Evolutionary conservation across 2,113 vertebrate genomes (phyloP).

Genomic region (Apteryx mantelli): DNA sequence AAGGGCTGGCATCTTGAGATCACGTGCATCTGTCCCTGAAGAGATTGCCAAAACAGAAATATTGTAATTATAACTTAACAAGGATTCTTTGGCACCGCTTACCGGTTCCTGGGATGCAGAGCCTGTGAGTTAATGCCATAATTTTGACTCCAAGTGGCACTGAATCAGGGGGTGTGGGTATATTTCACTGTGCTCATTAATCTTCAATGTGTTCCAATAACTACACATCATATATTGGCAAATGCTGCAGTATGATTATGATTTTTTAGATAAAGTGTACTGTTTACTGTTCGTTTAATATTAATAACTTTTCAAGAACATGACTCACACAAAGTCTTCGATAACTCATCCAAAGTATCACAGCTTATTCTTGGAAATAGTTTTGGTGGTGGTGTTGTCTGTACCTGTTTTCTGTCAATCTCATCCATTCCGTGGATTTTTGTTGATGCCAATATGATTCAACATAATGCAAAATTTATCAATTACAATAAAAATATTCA

Average conservation of each 20-base stretch:
- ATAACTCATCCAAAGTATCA: background rate
- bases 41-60: conserved; percentile 55
- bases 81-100: conserved; percentile 26
- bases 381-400: background rate
- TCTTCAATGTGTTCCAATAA: background rate
- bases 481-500: background rate
- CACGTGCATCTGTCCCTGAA: background rate
- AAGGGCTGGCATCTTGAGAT: conserved; percentile 22
- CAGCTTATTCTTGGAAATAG: background rate
- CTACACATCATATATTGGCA: background rate
- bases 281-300: background rate
- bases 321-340: background rate
- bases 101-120: background rate
- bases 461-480: background rate
- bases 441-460: background rate
- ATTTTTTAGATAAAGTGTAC: background rate
- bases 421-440: background rate
- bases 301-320: background rate
- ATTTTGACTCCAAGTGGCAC: conserved; percentile 18
- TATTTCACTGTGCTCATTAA: background rate
- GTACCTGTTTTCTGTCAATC: background rate
- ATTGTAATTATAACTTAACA: conserved; percentile 27
- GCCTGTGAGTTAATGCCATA: conserved; percentile 29
- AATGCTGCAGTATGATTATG: background rate
- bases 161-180: background rate